Base-by-base conservation (phyloP, 1,140 invertebrate species). In the Caenorhabditis briggsae region DNA sequence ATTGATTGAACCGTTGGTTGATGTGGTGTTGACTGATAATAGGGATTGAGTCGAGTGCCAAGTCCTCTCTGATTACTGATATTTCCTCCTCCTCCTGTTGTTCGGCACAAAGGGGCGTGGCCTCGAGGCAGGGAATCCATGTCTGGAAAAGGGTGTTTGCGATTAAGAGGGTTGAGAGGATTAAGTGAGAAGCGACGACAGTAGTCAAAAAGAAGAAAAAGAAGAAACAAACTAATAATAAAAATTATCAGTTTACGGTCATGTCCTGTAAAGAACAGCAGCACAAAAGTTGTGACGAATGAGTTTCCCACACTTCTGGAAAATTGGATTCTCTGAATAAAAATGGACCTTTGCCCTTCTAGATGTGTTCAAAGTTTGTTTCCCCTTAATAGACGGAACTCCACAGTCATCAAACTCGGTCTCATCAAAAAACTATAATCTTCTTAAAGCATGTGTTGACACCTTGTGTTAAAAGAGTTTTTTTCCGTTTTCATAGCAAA, bases 81-180 rank as follows among this genome's bases (percentile, higher is more conserved):
- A 14, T 11, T 25, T 11, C 5, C 23, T 23, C 9, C 14, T 61
- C 58, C 59, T 14, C 59, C 59, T 5, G 18, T 50, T 14, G 70
- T 78, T 78, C 70, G 43, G 46, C 70, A 78, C 70, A 78, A 50
- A 50, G 70, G 70, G 70, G 70, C 70, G 70, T 78, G 70, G 70
- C 70, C 46, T 43, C 70, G 70, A 25, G 70, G 41, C 12, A 25
- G 18, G 9, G 70, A 78, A 78, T 78, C 70, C 70, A 78, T 33
- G 33, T 78, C 70, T 78, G 43, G 33, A 78, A 78, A 46, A 46
- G 16, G 18, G 43, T 7, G 12, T 46, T 43, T 70, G 3, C 8
- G 65, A n/a, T 70, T n/a, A n/a, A 9, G 16, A n/a, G 61, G 18
- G 46, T n/a, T 41, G 43, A 18, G 41, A n/a, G 41, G 43, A 48